Evolutionary conservation across 2,797 vertebrate species (phyloP), one percentile per base, ranked within the genome.

Genomic region (Premnoplex brunnescens): DNA sequence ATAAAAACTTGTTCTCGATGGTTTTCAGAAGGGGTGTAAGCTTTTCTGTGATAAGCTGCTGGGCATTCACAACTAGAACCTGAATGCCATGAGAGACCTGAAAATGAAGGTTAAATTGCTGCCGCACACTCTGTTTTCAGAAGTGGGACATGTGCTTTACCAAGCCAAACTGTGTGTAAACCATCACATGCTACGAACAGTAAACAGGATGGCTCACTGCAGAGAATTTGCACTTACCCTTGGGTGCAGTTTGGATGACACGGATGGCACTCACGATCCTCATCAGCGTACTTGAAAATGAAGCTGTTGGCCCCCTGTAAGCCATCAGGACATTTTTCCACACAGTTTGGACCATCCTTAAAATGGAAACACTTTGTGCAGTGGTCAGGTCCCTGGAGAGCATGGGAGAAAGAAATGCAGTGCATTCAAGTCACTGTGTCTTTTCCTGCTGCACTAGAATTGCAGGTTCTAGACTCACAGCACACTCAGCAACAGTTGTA

Each of bases 271-370:
- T 99, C 99, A 54, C 98, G 99, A 95, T 99, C 99, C 96, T 98
- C 98, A 95, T 99, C 99, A 1, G 99, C 99, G 0, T 99, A 99
- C 96, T 99, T 99, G 98, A 99, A 99, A 96, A 99, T 99, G 96
- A 99, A 99, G 96, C 99, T 99, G 97, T 98, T 99, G 84, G 99
- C 98, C 4, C 99, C 99, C 94, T 99, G 99, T 73, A 99, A 96
- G 49, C 99, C 99, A 24, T 99, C 99, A 5, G 99, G 99, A 87
- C 99, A 99, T 90, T 99, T 99, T 90, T 99, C 99, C 96, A 99
- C 99, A 72, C 99, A 99, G 52, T 99, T 99, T 14, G 99, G 99
- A 30, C 99, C 99, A 59, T 99, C 99, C 97, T 99, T 99, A 97
- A 99, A 99, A 97, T 99, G 98, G 84, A 98, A 98, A 73, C 99